Evolutionary conservation across 2,888 invertebrate genomes (phyloP).

Genomic region (Cryptocephalus moraei): DNA sequence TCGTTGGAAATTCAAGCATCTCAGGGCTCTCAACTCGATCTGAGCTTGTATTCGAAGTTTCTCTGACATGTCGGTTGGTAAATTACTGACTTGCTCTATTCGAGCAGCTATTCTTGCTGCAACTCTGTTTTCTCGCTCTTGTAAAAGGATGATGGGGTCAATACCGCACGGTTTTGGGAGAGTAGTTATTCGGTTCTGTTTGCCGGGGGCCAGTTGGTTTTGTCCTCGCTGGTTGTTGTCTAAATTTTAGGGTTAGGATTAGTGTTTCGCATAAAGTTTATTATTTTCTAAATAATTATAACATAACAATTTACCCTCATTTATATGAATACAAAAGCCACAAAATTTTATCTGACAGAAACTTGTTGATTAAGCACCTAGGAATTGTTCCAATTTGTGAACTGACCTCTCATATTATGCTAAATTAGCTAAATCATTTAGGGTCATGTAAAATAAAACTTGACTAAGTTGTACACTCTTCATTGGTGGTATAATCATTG

Average conservation of each 20-base stretch:
- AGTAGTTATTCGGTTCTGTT: constrained; percentile 77
- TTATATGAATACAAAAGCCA: no score
- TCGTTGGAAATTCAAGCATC: constrained; percentile 93
- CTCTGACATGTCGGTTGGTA: constrained; percentile 86
- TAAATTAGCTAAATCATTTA: no score
- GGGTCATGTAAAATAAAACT: no score
- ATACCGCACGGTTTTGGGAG: constrained; percentile 87
- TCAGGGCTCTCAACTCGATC: constrained; percentile 86
- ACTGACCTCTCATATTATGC: no score
- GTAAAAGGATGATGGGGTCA: constrained; percentile 85
- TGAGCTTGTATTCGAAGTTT: constrained; percentile 87
- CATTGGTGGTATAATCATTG: no score
- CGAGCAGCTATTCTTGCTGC: constrained; percentile 83
- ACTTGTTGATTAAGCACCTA: no score
- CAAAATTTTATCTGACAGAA: no score
- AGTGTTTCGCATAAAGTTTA: neutral
- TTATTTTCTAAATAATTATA: neutral
- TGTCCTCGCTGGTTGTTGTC: neutral
- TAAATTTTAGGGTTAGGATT: neutral
- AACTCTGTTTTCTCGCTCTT: constrained; percentile 92
- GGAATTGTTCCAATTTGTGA: no score
- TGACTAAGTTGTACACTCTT: no score
- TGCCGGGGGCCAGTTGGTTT: constrained; percentile 42
- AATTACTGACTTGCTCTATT: constrained; percentile 74
- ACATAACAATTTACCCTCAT: no score